These are phyloP conservation scores for Colaptes auratus DNA, from an alignment of 2,113 vertebrate genomes.

Conservation along the genomic window DNA sequence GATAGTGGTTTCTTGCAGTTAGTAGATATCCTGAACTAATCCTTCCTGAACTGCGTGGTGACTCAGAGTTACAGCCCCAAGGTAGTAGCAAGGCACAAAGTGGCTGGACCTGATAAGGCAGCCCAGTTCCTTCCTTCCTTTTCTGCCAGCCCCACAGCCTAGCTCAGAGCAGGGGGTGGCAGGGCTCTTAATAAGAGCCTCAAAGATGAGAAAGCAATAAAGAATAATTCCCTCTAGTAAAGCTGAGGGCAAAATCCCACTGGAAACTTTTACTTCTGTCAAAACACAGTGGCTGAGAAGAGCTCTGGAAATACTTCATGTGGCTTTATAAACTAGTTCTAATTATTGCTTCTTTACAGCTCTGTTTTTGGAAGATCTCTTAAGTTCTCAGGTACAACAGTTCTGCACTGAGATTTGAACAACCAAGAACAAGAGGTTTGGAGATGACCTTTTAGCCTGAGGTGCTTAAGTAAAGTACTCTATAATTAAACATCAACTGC, in stretches of 20 bases:
- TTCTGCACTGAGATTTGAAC: not conserved
- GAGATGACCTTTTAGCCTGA: not conserved
- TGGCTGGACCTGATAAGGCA: constrained; percentile 39
- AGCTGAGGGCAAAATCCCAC: not conserved
- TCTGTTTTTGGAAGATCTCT: not conserved
- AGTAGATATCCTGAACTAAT: not conserved
- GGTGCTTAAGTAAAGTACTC: not conserved
- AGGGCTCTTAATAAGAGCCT: not conserved
- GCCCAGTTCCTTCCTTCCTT: constrained; percentile 23
- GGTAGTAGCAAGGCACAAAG: not conserved
- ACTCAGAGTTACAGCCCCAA: not conserved
- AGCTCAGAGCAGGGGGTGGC: not conserved
- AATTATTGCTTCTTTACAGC: not conserved
- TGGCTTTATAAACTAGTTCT: not conserved
- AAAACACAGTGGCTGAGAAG: not conserved
- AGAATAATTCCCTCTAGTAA: not conserved
- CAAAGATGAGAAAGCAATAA: not conserved
- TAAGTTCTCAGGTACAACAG: not conserved
- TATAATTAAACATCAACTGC: not conserved
- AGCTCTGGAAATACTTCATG: not conserved
- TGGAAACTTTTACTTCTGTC: not conserved
- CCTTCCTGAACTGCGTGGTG: fast-evolving
- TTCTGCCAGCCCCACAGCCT: not conserved
- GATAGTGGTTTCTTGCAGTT: not conserved
- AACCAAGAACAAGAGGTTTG: not conserved